These are phyloP conservation scores for Xylota segnis DNA, from an alignment of 2,888 invertebrate species.

Conservation along the genomic window DNA sequence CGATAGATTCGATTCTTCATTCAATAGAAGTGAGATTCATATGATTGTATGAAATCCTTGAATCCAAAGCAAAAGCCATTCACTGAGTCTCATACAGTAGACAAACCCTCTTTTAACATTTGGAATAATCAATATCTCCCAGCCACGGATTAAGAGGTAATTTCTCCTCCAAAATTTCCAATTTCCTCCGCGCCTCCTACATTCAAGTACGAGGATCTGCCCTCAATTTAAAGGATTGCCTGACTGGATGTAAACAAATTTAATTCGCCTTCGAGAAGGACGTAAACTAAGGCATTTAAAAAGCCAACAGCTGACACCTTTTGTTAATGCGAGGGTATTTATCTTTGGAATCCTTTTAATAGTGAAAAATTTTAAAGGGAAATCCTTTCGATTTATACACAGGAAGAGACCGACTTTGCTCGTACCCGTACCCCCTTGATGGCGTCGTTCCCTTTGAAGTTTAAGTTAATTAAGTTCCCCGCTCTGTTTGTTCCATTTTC, in stretches of 20 bases:
- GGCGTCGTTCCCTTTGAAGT: constrained; percentile 69
- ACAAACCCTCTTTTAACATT: background rate
- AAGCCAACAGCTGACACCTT: constrained; percentile 70
- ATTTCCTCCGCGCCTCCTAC: background rate
- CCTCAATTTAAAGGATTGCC: background rate
- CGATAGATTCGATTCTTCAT: no score
- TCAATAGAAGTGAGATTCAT: no score
- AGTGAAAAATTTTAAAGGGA: constrained; percentile 20
- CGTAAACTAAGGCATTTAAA: constrained; percentile 32
- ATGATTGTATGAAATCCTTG: no score
- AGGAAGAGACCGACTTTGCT: background rate
- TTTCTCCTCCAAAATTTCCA: constrained; percentile 15
- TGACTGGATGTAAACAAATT: constrained; percentile 48
- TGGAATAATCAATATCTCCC: background rate
- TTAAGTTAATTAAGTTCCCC: constrained; percentile 67
- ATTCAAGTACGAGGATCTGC: background rate
- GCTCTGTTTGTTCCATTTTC: constrained; percentile 48
- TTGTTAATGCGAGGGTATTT: constrained; percentile 60
- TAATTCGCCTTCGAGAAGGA: constrained; percentile 22
- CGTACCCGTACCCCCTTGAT: no score
- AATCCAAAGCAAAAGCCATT: no score
- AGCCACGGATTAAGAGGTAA: constrained; percentile 34
- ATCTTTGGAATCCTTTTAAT: constrained; percentile 48
- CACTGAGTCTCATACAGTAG: no score
- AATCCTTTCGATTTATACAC: constrained; percentile 64